Conservation (phyloP, 2,888 invertebrate species). For the Ectemnius lituratus region DNA sequence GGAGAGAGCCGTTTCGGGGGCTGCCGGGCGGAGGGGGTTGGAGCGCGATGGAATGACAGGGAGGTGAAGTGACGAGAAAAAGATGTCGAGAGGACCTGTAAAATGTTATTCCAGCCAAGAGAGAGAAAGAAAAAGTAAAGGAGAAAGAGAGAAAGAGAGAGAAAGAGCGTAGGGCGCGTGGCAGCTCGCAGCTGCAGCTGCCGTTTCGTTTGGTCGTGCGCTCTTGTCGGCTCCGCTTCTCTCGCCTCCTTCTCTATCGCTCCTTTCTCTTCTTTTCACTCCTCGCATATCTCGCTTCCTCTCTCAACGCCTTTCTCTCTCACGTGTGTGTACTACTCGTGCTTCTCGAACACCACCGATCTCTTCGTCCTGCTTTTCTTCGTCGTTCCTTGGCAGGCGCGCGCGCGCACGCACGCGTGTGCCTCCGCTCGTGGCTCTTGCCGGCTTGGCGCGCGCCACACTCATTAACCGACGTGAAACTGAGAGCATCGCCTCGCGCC, state of each 20-base stretch:
- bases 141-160: too few species aligned
- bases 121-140: slow-evolving; percentile 17
- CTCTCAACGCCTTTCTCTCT: slow-evolving; percentile 1
- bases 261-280: background rate
- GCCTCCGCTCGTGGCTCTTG: slow-evolving; percentile 22
- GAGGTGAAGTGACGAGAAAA: slow-evolving; percentile 36
- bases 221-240: slow-evolving; percentile 16
- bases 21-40: slow-evolving; percentile 19
- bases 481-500: slow-evolving; percentile 41
- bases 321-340: too few species aligned
- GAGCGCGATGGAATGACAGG: slow-evolving; percentile 44
- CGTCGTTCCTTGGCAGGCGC: slow-evolving; percentile 37
- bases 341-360: background rate
- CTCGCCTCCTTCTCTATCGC: slow-evolving; percentile 12
- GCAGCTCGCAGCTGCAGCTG: slow-evolving; percentile 72
- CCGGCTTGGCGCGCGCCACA: slow-evolving; percentile 68
- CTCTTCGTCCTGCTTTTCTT: slow-evolving; percentile 35
- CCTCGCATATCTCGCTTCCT: background rate
- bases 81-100: slow-evolving; percentile 60
- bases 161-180: slow-evolving; percentile 66
- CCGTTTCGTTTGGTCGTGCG: slow-evolving; percentile 56
- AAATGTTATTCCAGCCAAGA: slow-evolving; percentile 59
- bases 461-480: slow-evolving; percentile 65
- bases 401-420: slow-evolving; percentile 35
- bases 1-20: slow-evolving; percentile 11